These are phyloP conservation scores for Enhydra lutris DNA, from an alignment of 2,113 vertebrate genomes.

Conservation along the genomic window DNA sequence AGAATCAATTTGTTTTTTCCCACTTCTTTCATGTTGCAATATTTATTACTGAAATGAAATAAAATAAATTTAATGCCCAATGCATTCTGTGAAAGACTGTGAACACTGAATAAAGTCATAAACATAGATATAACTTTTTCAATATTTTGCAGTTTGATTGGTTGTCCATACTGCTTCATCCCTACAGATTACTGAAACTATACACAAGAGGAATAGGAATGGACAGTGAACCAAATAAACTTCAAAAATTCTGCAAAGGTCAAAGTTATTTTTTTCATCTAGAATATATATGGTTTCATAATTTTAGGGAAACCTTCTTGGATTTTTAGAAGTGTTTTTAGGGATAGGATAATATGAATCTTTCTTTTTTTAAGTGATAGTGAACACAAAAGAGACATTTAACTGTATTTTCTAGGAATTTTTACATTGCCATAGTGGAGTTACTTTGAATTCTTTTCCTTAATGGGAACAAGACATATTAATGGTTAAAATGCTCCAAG, in stretches of 20 bases:
- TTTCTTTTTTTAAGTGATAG: background rate
- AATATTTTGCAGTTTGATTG: constrained; percentile 70
- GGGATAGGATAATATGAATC: background rate
- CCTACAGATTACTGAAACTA: constrained; percentile 54
- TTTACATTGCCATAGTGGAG: background rate
- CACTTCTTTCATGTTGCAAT: constrained; percentile 58
- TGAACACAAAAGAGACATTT: background rate
- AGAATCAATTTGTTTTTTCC: background rate
- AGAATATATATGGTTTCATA: constrained; percentile 61
- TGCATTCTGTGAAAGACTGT: constrained; percentile 70
- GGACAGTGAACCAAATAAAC: constrained; percentile 48
- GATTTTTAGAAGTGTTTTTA: background rate
- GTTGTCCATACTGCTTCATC: background rate
- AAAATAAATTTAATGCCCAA: constrained; percentile 69
- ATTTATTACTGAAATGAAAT: constrained; percentile 74
- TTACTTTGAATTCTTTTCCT: background rate
- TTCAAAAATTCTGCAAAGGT: constrained; percentile 70
- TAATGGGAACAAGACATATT: background rate
- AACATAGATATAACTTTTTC: constrained; percentile 81
- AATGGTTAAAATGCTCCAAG: background rate
- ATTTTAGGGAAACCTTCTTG: background rate
- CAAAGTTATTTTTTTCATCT: constrained; percentile 65
- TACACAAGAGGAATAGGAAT: constrained; percentile 47
- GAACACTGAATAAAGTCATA: constrained; percentile 80
- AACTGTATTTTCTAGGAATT: background rate